phyloP scores from a whole-genome alignment of 2,888 invertebrate genomes.

The Meiosimyza platycephala region DNA sequence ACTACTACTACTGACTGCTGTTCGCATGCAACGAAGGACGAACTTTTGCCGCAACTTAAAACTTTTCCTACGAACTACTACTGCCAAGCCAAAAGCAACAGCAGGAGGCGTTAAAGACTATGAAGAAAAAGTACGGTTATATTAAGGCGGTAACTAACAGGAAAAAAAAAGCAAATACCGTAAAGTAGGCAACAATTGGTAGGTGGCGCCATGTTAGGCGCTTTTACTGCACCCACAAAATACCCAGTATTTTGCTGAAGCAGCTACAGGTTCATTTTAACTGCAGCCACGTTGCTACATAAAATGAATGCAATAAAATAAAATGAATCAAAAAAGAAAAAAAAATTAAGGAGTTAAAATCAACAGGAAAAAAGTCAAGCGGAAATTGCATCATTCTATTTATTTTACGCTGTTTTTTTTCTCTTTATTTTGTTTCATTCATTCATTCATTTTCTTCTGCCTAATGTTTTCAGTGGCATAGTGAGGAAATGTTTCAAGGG shows the following conservation, averaged over 20 bases:
- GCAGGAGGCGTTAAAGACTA: conserved; percentile 14
- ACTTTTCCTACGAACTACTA: background rate
- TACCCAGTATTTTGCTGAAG: background rate
- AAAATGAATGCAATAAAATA: background rate
- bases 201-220: background rate
- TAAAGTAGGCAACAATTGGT: conserved; percentile 12
- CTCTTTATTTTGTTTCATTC: background rate
- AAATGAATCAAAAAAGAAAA: background rate
- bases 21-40: conserved; percentile 10
- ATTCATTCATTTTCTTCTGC: background rate
- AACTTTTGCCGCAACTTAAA: conserved; percentile 30
- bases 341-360: too few relatives aligned
- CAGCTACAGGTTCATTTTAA: background rate
- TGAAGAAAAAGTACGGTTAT: too few relatives aligned
- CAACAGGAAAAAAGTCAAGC: conserved; percentile 3
- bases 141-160: too few relatives aligned
- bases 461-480: too few relatives aligned
- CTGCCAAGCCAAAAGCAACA: conserved; percentile 10
- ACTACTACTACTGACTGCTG: background rate
- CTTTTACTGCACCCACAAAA: too few relatives aligned
- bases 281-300: conserved; percentile 19
- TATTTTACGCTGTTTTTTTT: conserved; percentile 4
- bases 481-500: too few relatives aligned
- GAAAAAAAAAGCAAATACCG: background rate
- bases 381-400: conserved; percentile 33